A percentile compares a stretch with the other conserved stretches of the same genome.
phyloP scores from a whole-genome alignment of 2,113 vertebrate species.

The Diphyllodes magnificus region DNA sequence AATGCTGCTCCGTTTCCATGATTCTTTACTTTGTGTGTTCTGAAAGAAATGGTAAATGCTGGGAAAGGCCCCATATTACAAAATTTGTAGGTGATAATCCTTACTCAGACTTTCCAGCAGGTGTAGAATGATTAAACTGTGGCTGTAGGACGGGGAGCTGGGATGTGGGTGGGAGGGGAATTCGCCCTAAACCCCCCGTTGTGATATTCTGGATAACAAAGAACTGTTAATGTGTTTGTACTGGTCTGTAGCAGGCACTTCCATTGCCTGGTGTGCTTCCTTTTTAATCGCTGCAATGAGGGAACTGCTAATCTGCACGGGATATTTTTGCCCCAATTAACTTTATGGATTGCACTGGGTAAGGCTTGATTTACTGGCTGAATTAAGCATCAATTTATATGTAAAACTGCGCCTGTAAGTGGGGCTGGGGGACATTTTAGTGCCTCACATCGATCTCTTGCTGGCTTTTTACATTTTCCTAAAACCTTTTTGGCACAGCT shows the following conservation, averaged over 20 bases:
- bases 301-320: background rate
- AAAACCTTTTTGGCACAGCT: conserved; percentile 35
- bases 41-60: background rate
- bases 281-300: background rate
- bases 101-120: background rate
- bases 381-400: conserved; percentile 22
- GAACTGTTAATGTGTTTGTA: background rate
- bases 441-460: background rate
- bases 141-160: background rate
- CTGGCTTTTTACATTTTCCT: conserved; percentile 32
- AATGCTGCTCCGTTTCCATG: background rate
- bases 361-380: background rate
- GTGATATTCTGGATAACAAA: background rate
- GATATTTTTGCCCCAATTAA: background rate
- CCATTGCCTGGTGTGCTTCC: background rate
- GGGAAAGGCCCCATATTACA: background rate
- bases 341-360: background rate
- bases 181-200: background rate
- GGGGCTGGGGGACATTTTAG: background rate
- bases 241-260: background rate
- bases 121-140: background rate
- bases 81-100: background rate
- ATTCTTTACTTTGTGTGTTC: background rate
- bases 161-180: background rate
- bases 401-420: background rate